Evolutionary conservation across 64 coral and sea anemone genomes (phyloP), one percentile per base, ranked within the genome.

Genomic region (Cladopsammia gracilis): DNA sequence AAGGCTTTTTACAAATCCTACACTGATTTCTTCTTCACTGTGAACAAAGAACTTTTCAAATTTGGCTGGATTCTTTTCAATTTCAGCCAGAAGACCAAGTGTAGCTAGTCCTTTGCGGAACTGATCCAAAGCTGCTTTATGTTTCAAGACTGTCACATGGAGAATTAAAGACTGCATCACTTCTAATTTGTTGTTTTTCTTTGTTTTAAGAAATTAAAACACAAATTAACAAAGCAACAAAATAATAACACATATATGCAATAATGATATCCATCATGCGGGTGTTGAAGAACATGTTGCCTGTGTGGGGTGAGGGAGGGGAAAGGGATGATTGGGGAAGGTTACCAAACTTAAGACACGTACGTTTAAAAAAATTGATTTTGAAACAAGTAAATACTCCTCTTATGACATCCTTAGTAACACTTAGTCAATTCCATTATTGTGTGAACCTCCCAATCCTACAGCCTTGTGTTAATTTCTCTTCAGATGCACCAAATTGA

Each of bases 41-140:
- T 88, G 86, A 45, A 89, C 92, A 89, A 94, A 89, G 13, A 87
- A 66, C 25, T 48, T 46, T 87, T 94, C 92, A 94, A 89, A 94
- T 70, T 61, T 64, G 50, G 62, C 48, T 70, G 85, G 85, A 48
- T 65, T 76, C 15, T 94, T 94, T 71, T 94, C 75, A 71, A 94
- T 67, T 88, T 94, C 77, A 80, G 65, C 51, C 49, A 94, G 53
- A 48, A 94, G 70, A 20, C 82, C 92, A 71, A 83, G 72, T 18
- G 75, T 94, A 69, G 49, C 50, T 34, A 89, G 61, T 34, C 92
- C 92, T 89, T 94, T 94, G 59, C 85, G 81, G 16, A 94, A 76
- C 45, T 94, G 86, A 70, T 94, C 92, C 59, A 89, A 57, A 70
- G 67, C 62, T 88, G 92, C 76, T 54, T 94, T 87, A 72, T 94